Percentiles rank a stretch among this genome's conserved stretches.
These are phyloP conservation scores for Leucoraja ocellata DNA, from an alignment of 2,797 vertebrate species.

Conservation along the genomic window DNA sequence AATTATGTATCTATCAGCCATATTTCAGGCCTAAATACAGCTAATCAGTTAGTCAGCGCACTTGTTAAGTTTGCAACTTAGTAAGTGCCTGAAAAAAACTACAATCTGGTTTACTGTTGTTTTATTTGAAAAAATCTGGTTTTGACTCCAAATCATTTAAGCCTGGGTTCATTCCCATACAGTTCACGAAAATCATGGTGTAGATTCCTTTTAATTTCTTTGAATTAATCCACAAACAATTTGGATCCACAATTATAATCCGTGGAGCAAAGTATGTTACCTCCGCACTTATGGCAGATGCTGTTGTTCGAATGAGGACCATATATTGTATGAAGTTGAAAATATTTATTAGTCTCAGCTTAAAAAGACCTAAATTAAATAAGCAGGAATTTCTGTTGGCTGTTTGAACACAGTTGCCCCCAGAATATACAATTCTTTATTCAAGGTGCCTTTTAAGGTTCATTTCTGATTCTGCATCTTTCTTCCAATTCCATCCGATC, in stretches of 20 bases:
- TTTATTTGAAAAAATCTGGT: neutral
- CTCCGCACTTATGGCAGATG: neutral
- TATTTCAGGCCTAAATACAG: neutral
- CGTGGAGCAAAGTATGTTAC: neutral
- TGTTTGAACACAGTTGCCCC: neutral
- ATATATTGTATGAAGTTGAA: neutral
- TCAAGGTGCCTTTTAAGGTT: neutral
- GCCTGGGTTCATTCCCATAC: neutral
- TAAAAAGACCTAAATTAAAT: neutral
- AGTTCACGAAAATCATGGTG: neutral
- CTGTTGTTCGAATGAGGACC: neutral
- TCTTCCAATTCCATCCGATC: neutral
- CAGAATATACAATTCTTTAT: neutral
- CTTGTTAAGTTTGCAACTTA: neutral
- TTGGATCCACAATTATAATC: neutral
- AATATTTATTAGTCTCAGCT: neutral
- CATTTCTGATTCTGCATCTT: neutral
- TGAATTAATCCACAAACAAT: neutral
- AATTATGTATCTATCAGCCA: neutral
- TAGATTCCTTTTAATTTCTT: too few species aligned
- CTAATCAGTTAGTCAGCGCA: slow-evolving; percentile 4
- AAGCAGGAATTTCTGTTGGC: neutral
- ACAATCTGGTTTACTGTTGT: neutral
- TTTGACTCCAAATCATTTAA: neutral
- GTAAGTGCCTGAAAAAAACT: neutral